Evolutionary conservation across 2,888 invertebrate genomes (phyloP), one percentile per base, ranked within the genome.

Genomic region (Ophion ellenae): DNA sequence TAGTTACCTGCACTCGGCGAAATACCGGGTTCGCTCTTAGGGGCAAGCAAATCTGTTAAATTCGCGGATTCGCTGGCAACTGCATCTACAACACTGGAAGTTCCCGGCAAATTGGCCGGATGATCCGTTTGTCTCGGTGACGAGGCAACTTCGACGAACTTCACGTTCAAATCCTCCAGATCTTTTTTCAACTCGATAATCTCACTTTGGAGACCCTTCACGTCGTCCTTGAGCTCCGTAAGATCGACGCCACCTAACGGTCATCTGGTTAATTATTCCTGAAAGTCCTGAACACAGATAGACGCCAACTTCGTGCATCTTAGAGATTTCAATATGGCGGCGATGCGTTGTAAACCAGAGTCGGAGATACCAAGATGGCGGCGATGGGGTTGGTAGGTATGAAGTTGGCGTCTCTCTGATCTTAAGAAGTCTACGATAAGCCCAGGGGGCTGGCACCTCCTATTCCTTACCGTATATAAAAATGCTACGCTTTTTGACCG

Each of bases 151-250:
- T 85, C 70, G 0, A 9, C 69, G 10, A 90, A 17, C 36, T 88
- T 88, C 1, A 76, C 40, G 5, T 76, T 75, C 9, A 91, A 32
- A 17, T 87, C 76, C 9, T 84, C 69, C 28, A 92, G 14, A 0
- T 90, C 84, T 3, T 75, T 84, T 6, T 81, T 87, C 53, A 91
- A 79, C 57, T 74, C 66, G 10, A 36, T 11, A 74, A 91, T 87
- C 7, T 91, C 88, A 11, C 14, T 78, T 64, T 89, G 88, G 40
- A 92, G 83, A 3, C 57, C 32, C 2, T 11, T 47, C 2, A 91
- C 76, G 14, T 89, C 87, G 14, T 57, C 63, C 0, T 88, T 87
- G 69, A 91, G 81, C 63, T 89, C 85, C 61, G 67, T 63, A n/a
- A 91, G 32, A 80, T 90, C 87, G n/a, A 84, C 76, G 7, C 83